A percentile compares a stretch with the other conserved stretches of the same genome.
Evolutionary conservation across 2,888 invertebrate species (phyloP).

Genomic region (Tetragonisca angustula): DNA sequence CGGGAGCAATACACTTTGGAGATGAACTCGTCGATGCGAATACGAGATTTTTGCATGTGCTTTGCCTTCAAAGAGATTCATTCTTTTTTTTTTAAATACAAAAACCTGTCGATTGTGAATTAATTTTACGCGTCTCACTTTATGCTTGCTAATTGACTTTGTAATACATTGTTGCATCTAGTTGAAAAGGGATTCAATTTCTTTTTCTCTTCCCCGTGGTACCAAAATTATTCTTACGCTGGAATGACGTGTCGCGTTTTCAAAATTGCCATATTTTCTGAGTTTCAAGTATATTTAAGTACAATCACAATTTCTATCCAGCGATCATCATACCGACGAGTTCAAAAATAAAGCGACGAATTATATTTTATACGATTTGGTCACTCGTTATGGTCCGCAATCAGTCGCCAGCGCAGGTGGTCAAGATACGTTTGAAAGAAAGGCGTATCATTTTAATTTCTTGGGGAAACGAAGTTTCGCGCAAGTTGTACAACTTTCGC

Average conservation of each 20-base stretch:
- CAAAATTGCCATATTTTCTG: too few relatives aligned
- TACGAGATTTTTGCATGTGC: constrained; percentile 39
- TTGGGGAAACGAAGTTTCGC: not conserved
- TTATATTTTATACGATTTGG: too few relatives aligned
- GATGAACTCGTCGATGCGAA: constrained; percentile 54
- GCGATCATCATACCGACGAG: too few relatives aligned
- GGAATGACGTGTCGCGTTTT: too few relatives aligned
- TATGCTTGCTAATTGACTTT: not conserved
- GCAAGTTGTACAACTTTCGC: not conserved
- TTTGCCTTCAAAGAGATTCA: constrained; percentile 31
- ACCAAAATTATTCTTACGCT: not conserved
- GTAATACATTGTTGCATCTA: not conserved
- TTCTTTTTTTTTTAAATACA: not conserved
- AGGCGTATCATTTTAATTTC: not conserved
- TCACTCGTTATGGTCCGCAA: too few relatives aligned
- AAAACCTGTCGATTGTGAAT: not conserved
- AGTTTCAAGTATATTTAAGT: too few relatives aligned
- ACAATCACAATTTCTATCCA: too few relatives aligned
- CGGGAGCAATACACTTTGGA: constrained; percentile 38
- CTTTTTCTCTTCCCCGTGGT: not conserved
- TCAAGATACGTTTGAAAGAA: not conserved
- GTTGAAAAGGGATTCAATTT: not conserved
- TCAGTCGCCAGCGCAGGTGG: too few relatives aligned
- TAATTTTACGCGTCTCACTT: not conserved
- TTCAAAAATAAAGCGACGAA: too few relatives aligned